Conservation (phyloP, 1,140 invertebrate species). For the Vollenhovia emeryi region DNA sequence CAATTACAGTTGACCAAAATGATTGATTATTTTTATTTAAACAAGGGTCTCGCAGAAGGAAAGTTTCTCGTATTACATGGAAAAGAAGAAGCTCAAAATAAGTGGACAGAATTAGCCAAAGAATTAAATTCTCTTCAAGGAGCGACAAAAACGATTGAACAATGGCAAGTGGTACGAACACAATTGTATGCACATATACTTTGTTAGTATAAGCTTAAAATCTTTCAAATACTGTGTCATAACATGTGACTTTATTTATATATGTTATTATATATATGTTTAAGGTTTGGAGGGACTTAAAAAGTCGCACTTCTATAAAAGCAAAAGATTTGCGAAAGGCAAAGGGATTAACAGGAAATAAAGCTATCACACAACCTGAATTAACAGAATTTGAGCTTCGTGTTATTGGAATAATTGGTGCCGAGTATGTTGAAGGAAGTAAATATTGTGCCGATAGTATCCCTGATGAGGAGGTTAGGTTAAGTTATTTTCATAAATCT, state of each 20-base stretch:
- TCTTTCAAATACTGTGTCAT: too few relatives aligned
- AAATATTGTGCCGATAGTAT: not conserved
- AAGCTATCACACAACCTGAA: not conserved
- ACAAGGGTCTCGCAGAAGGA: too few relatives aligned
- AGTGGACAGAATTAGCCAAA: not conserved
- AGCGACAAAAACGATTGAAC: not conserved
- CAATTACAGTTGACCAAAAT: too few relatives aligned
- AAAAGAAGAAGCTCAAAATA: not conserved
- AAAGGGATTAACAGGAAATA: not conserved
- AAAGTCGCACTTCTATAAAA: slow-evolving; percentile 9
- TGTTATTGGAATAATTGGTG: not conserved
- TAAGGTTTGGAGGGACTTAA: slow-evolving; percentile 1
- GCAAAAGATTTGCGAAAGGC: not conserved
- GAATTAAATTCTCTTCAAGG: not conserved
- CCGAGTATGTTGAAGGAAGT: not conserved
- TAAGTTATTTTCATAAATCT: not conserved
- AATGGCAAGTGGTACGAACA: too few relatives aligned
- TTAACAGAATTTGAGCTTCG: not conserved
- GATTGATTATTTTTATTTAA: too few relatives aligned
- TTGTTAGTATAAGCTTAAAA: too few relatives aligned
- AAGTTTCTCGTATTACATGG: not conserved
- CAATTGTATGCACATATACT: not conserved
- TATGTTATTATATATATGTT: too few relatives aligned
- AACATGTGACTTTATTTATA: too few relatives aligned
- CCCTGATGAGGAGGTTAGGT: slow-evolving; percentile 2